A percentile compares a stretch with the other conserved stretches of the same genome.
phyloP scores from a whole-genome alignment of 2,888 invertebrate genomes.

The Neoascia interrupta region DNA sequence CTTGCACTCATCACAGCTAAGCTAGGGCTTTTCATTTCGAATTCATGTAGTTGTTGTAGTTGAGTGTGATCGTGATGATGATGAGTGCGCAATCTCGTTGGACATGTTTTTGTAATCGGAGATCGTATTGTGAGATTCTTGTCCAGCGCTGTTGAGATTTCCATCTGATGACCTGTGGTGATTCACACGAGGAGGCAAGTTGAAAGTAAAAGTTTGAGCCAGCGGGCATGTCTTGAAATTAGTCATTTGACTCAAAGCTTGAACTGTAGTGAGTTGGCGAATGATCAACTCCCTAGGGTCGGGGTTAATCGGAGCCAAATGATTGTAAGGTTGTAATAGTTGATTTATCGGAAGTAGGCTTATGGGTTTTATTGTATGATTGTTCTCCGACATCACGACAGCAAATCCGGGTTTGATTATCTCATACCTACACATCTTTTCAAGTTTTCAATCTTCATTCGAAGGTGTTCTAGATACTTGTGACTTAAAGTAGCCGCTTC shows the following conservation, averaged over 20 bases:
- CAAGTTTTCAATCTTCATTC: no score
- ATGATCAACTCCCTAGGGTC: no score
- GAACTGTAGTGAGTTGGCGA: no score
- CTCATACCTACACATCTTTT: no score
- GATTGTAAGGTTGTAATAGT: no score
- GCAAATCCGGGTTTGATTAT: no score
- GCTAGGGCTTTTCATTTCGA: slow-evolving; percentile 53
- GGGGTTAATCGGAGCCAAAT: no score
- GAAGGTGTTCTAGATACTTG: no score
- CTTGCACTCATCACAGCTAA: background rate
- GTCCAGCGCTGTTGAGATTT: slow-evolving; percentile 4
- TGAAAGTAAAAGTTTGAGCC: slow-evolving; percentile 47
- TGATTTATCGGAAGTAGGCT: no score
- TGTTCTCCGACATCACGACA: no score
- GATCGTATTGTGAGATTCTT: slow-evolving; percentile 47
- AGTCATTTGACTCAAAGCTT: background rate
- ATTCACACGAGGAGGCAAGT: slow-evolving; percentile 15
- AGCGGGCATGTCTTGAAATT: background rate
- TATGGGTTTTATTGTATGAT: no score
- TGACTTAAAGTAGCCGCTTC: no score
- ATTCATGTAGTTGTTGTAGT: slow-evolving; percentile 39
- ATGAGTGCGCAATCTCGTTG: slow-evolving; percentile 39
- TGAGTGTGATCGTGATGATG: slow-evolving; percentile 2
- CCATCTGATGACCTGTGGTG: slow-evolving; percentile 7
- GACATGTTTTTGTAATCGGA: slow-evolving; percentile 60